Conservation (phyloP, 30 jellyfish, hydroid and myxozoan species). For the Thelohanellus kitauei region DNA sequence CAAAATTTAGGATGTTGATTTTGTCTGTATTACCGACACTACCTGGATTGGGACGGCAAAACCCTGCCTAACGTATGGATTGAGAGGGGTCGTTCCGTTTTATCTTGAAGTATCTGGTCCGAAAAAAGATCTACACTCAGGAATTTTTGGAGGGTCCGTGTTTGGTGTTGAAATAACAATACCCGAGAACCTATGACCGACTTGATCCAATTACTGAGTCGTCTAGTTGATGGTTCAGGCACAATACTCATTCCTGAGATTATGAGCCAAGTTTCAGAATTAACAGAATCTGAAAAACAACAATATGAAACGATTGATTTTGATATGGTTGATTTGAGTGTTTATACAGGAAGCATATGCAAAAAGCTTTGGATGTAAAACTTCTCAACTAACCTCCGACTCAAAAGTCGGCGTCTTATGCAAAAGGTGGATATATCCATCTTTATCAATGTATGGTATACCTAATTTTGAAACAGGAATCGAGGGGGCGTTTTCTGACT, state of each 20-base stretch:
- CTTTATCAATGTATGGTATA: conserved; percentile 65
- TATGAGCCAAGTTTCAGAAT: conserved; percentile 14
- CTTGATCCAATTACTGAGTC: conserved; percentile 19
- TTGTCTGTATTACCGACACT: conserved; percentile 52
- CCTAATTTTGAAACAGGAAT: conserved; percentile 30
- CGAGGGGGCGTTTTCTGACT: conserved; percentile 64
- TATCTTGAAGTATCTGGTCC: conserved; percentile 37
- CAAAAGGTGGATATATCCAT: conserved; percentile 71
- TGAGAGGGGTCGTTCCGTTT: conserved; percentile 39
- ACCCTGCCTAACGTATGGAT: conserved; percentile 72
- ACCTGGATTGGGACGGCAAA: conserved; percentile 55
- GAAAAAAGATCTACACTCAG: conserved; percentile 47
- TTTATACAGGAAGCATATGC: too few relatives aligned
- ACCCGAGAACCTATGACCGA: conserved; percentile 82
- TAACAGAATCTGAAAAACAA: conserved; percentile 26
- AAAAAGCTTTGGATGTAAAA: too few relatives aligned
- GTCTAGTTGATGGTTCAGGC: conserved; percentile 39
- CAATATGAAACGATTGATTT: conserved; percentile 24
- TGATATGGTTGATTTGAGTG: conserved; percentile 20
- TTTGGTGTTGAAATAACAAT: too few relatives aligned
- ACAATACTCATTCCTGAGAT: conserved; percentile 36
- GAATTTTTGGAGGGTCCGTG: conserved; percentile 89
- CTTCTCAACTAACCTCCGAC: conserved; percentile 12
- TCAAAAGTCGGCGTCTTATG: conserved; percentile 20
- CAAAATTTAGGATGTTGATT: conserved; percentile 34